These are phyloP conservation scores for Cepaea hortensis DNA, from an alignment of 2,888 invertebrate genomes.

Conservation along the genomic window DNA sequence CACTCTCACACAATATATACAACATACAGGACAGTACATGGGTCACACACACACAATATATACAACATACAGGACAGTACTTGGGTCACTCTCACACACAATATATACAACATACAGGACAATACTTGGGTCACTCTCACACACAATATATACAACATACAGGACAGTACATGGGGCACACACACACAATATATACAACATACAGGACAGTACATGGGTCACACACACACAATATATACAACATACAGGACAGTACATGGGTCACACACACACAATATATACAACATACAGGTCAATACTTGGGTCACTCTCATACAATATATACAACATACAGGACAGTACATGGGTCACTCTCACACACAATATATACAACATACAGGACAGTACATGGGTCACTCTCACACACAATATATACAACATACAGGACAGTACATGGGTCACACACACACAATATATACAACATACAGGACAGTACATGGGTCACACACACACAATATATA, in stretches of 20 bases:
- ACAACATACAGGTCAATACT: background rate
- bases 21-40: background rate
- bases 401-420: background rate
- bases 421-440: background rate
- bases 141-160: no score
- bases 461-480: background rate
- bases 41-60: background rate
- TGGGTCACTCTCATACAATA: no score
- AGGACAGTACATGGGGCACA: no score
- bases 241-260: background rate
- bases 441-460: background rate
- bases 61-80: background rate
- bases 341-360: no score
- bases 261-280: background rate
- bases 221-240: background rate
- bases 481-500: no score
- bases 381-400: background rate
- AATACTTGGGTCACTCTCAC: no score
- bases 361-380: background rate
- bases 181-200: background rate
- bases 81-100: background rate
- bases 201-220: background rate
- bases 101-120: background rate
- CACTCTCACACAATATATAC: background rate
- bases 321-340: no score